A percentile compares a stretch with the other conserved stretches of the same genome.
These are phyloP conservation scores for Eilema sororculum DNA, from an alignment of 2,888 invertebrate species.

Conservation along the genomic window DNA sequence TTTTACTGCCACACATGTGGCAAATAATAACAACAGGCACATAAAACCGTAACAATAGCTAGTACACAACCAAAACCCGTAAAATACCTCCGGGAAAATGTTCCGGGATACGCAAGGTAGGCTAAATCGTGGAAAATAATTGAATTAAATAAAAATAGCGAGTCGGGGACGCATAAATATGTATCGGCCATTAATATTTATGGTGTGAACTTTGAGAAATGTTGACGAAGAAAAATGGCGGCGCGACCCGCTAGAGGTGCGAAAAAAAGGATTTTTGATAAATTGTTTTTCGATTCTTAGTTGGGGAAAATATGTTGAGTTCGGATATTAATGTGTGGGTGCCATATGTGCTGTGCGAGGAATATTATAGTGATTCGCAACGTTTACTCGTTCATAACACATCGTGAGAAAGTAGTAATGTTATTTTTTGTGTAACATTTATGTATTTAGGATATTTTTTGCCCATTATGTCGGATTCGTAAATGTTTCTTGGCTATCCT, in stretches of 20 bases:
- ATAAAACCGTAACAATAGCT: background rate
- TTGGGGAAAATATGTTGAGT: slow-evolving; percentile 18
- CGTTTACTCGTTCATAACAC: background rate
- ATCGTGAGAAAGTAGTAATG: background rate
- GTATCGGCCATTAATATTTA: slow-evolving; percentile 62
- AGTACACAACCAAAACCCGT: background rate
- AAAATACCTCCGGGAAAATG: slow-evolving; percentile 16
- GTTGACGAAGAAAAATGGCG: slow-evolving; percentile 50
- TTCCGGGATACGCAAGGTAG: slow-evolving; percentile 25
- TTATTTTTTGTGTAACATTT: background rate
- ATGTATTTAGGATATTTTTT: background rate
- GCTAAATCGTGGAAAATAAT: slow-evolving; percentile 48
- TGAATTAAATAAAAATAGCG: slow-evolving; percentile 59
- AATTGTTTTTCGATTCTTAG: slow-evolving; percentile 24
- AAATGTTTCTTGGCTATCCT: no score
- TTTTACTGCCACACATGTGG: no score
- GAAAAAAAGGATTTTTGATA: slow-evolving; percentile 21
- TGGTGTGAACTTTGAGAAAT: slow-evolving; percentile 48
- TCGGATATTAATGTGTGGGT: slow-evolving; percentile 14
- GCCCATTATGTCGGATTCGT: background rate
- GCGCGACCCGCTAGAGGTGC: slow-evolving; percentile 16
- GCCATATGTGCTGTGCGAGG: background rate
- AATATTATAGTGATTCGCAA: slow-evolving; percentile 7
- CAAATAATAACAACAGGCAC: background rate
- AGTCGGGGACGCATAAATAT: slow-evolving; percentile 55